A percentile compares a stretch with the other conserved stretches of the same genome.
These are phyloP conservation scores for Theodoxus fluviatilis DNA, from an alignment of 2,888 invertebrate species.

Conservation along the genomic window DNA sequence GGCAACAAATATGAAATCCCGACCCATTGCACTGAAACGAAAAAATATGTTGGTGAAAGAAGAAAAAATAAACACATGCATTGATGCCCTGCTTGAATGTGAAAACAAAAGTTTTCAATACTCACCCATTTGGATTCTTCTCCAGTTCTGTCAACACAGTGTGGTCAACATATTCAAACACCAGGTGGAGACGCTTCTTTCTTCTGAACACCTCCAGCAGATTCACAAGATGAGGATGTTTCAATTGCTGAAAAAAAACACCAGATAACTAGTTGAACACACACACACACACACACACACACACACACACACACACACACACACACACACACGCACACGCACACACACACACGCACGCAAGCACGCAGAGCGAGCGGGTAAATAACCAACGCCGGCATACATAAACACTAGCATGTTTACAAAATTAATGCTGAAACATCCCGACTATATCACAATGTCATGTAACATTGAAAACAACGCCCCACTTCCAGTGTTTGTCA, in stretches of 20 bases:
- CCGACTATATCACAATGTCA: no score
- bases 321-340: not conserved
- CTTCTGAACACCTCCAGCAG: conserved; percentile 96
- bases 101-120: no score
- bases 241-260: conserved; percentile 79
- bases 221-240: conserved; percentile 96
- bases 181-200: conserved; percentile 84
- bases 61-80: no score
- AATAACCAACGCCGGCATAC: no score
- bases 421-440: no score
- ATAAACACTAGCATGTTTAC: no score
- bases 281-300: conserved; percentile 12
- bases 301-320: conserved; percentile 11
- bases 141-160: conserved; percentile 96
- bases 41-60: no score
- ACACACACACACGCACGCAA: no score
- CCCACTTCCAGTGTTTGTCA: not conserved
- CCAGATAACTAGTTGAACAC: not conserved
- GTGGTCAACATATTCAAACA: conserved; percentile 98
- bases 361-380: no score
- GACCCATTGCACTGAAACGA: no score
- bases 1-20: not conserved
- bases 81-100: no score
- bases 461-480: not conserved
- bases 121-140: conserved; percentile 85